Conservation (phyloP, 1,140 invertebrate species). For the Drosophila busckii region DNA sequence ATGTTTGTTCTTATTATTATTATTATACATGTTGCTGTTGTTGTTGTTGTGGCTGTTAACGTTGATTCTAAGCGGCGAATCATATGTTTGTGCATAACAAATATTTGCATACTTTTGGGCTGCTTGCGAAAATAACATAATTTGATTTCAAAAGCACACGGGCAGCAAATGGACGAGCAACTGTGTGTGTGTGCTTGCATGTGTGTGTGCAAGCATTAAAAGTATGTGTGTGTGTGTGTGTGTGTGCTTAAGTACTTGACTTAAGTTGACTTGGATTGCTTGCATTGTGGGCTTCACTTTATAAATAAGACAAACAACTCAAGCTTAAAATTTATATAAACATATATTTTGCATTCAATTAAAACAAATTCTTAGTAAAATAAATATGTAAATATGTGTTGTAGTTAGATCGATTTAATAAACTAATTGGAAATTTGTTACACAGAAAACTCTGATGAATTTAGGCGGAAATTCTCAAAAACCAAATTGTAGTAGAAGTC, state of each 20-base stretch:
- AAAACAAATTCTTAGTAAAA: too few relatives aligned
- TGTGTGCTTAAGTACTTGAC: neutral
- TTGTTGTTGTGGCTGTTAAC: slow-evolving; percentile 16
- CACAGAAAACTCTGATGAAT: too few relatives aligned
- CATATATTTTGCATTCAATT: too few relatives aligned
- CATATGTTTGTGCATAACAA: slow-evolving; percentile 61
- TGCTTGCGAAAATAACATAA: slow-evolving; percentile 71
- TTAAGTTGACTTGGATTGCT: neutral
- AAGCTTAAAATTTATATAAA: too few relatives aligned
- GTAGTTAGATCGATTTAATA: too few relatives aligned
- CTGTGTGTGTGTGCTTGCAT: slow-evolving; percentile 28
- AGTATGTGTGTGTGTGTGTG: slow-evolving; percentile 23
- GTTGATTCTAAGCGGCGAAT: slow-evolving; percentile 43
- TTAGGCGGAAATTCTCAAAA: too few relatives aligned
- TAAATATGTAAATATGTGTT: too few relatives aligned
- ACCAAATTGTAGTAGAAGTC: too few relatives aligned
- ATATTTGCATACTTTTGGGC: slow-evolving; percentile 72
- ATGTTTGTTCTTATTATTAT: slow-evolving; percentile 20
- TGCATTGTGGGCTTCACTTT: too few relatives aligned
- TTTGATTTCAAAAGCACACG: slow-evolving; percentile 61
- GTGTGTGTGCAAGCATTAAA: too few relatives aligned
- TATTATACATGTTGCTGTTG: slow-evolving; percentile 14
- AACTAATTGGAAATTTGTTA: too few relatives aligned
- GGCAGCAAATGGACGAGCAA: slow-evolving; percentile 26
- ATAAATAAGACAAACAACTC: too few relatives aligned